Evolutionary conservation across 2,797 vertebrate genomes (phyloP).

Genomic region (Spinus pinus): DNA sequence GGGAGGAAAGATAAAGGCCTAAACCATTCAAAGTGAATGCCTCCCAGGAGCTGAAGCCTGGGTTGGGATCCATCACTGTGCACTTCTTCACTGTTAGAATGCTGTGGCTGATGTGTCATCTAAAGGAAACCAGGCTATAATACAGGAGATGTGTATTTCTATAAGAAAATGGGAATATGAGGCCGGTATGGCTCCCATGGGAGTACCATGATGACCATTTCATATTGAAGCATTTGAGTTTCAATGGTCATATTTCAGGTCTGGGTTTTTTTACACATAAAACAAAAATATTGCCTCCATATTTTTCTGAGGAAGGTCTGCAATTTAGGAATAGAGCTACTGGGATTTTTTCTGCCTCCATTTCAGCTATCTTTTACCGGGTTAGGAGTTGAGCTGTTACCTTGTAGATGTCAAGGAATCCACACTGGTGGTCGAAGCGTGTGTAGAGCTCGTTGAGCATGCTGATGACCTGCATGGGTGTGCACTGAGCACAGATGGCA

Average conservation of each 20-base stretch:
- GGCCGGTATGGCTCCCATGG: not conserved
- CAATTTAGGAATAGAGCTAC: not conserved
- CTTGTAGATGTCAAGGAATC: slow-evolving; percentile 97
- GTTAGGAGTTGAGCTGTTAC: slow-evolving; percentile 68
- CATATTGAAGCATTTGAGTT: not conserved
- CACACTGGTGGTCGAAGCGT: slow-evolving; percentile 97
- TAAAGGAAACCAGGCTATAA: not conserved
- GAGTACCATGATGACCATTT: not conserved
- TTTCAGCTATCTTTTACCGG: not conserved
- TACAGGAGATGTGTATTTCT: not conserved
- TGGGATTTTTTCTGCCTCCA: not conserved
- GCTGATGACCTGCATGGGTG: slow-evolving; percentile 99
- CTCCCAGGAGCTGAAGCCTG: not conserved
- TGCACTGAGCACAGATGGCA: slow-evolving; percentile 96
- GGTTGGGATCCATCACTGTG: not conserved
- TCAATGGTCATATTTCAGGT: not conserved
- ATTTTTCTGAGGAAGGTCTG: not conserved
- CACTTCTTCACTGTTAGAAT: not conserved
- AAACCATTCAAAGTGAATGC: not conserved
- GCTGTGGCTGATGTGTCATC: not conserved
- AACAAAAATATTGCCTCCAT: not conserved
- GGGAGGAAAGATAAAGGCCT: not conserved
- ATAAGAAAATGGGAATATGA: not conserved
- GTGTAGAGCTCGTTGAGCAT: slow-evolving; percentile 99
- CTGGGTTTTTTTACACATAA: rapidly evolving